Evolutionary conservation across 1,140 invertebrate species (phyloP).

Genomic region (Harpegnathos saltator): DNA sequence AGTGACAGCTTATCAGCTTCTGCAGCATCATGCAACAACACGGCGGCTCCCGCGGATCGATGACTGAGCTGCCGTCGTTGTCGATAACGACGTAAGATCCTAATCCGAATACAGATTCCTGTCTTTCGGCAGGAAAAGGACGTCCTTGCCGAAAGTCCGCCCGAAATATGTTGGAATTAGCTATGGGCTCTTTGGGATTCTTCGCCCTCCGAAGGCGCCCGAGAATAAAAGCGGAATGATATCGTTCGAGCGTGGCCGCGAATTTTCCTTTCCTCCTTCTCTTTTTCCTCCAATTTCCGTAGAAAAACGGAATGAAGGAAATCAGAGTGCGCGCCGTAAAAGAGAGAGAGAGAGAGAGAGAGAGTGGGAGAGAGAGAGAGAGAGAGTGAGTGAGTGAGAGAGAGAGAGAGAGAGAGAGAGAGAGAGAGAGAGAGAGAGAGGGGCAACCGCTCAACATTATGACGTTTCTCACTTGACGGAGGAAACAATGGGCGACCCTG

Average conservation of each 20-base stretch:
- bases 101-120: not conserved
- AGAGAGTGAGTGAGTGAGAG: no score
- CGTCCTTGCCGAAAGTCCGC: not conserved
- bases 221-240: slow-evolving; percentile 7
- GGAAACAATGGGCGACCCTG: slow-evolving; percentile 5
- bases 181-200: not conserved
- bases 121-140: not conserved
- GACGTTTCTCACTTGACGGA: slow-evolving; percentile 31
- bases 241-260: slow-evolving; percentile 22
- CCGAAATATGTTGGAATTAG: slow-evolving; percentile 14
- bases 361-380: not conserved
- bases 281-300: not conserved
- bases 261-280: slow-evolving; percentile 10
- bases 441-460: slow-evolving; percentile 25
- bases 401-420: not conserved
- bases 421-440: not conserved
- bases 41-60: no score
- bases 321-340: slow-evolving; percentile 5
- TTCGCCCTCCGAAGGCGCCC: not conserved
- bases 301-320: slow-evolving; percentile 1
- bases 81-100: no score
- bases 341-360: not conserved
- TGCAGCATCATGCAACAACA: no score
- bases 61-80: no score
- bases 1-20: not conserved